Evolutionary conservation across 2,888 invertebrate genomes (phyloP).

Genomic region (Acanthosepion pharaonis): DNA sequence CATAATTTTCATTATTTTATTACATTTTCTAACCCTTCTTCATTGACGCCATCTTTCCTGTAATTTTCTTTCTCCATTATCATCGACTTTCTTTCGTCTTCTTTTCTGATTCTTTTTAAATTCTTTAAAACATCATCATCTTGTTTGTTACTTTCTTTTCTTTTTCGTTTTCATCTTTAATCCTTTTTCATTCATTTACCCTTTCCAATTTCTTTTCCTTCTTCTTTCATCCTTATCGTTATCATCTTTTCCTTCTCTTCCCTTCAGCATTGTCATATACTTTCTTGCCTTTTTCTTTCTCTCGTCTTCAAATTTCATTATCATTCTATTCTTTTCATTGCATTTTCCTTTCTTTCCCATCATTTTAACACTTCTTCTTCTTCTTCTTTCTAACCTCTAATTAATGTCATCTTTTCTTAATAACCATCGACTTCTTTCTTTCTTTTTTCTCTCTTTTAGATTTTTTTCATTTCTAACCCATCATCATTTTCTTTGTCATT

Average conservation of each 20-base stretch:
- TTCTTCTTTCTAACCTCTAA: not conserved
- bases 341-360: not conserved
- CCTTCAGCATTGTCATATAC: not conserved
- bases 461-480: no score
- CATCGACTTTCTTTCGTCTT: not conserved
- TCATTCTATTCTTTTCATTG: not conserved
- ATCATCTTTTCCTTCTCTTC: not conserved
- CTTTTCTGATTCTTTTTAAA: not conserved
- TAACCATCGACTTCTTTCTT: no score
- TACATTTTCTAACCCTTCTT: no score
- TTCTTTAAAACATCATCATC: not conserved
- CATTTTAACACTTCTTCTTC: not conserved
- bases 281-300: not conserved
- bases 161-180: not conserved
- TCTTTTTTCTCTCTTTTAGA: no score
- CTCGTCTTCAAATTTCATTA: no score
- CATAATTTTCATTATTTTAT: no score
- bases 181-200: not conserved
- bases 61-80: not conserved
- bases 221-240: not conserved
- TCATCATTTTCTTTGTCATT: no score
- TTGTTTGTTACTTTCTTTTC: not conserved
- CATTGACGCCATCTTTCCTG: not conserved
- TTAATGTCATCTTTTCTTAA: no score
- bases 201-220: not conserved